phyloP scores from a whole-genome alignment of 2,797 vertebrate species.

The Numenius phaeopus region DNA sequence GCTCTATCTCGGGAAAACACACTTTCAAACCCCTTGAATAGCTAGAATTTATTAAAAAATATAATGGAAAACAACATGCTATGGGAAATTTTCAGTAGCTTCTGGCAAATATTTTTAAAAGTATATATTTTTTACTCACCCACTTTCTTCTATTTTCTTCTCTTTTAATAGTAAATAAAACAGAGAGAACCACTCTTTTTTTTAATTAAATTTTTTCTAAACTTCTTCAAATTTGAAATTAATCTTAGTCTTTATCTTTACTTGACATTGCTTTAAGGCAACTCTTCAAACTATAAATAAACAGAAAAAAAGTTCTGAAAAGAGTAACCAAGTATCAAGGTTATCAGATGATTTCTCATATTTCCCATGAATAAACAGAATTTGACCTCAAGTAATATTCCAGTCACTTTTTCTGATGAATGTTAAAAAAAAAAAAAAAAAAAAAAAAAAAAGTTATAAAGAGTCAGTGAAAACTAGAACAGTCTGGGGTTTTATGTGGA shows the following conservation, averaged over 20 bases:
- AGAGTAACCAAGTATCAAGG: background rate
- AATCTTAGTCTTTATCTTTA: background rate
- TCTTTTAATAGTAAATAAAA: background rate
- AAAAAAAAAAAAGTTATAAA: background rate
- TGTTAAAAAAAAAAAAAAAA: background rate
- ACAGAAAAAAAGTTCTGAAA: background rate
- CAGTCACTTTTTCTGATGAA: background rate
- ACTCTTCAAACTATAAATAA: background rate
- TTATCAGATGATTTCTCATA: background rate
- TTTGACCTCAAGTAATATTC: background rate
- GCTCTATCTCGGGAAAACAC: background rate
- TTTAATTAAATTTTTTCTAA: background rate
- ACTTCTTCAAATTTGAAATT: background rate
- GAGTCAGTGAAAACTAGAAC: background rate
- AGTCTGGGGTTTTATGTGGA: background rate
- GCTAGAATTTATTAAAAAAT: background rate
- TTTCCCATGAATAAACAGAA: background rate
- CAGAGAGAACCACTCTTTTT: background rate
- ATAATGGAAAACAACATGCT: background rate
- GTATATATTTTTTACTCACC: background rate
- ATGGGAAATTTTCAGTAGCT: background rate
- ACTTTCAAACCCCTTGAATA: background rate
- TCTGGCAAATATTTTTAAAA: background rate
- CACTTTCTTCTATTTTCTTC: background rate
- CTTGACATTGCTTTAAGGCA: background rate